phyloP scores from a whole-genome alignment of 2,888 invertebrate species.

The Heliconius cydno region DNA sequence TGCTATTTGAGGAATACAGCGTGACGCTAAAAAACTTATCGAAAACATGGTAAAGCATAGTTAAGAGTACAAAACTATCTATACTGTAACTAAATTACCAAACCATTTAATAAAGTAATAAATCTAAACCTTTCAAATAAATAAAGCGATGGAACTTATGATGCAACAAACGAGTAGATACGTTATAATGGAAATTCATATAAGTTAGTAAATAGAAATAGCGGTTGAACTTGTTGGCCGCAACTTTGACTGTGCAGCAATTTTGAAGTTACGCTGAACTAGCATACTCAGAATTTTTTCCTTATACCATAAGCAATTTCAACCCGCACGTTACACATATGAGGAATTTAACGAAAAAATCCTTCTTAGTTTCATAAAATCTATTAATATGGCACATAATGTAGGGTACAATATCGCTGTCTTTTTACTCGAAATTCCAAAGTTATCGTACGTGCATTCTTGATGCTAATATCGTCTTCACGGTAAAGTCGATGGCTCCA shows the following conservation, averaged over 20 bases:
- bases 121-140: not conserved
- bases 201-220: slow-evolving; percentile 21
- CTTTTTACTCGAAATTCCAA: slow-evolving; percentile 13
- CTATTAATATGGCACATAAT: slow-evolving; percentile 7
- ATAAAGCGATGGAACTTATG: not conserved
- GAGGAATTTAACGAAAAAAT: slow-evolving; percentile 17
- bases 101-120: too few species aligned
- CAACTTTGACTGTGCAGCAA: slow-evolving; percentile 18
- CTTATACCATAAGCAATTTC: slow-evolving; percentile 33
- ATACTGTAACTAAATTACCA: too few species aligned
- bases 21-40: not conserved
- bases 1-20: too few species aligned
- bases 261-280: slow-evolving; percentile 16
- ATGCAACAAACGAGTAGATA: slow-evolving; percentile 7
- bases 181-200: slow-evolving; percentile 17
- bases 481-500: slow-evolving; percentile 29
- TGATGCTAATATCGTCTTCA: slow-evolving; percentile 29
- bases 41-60: not conserved
- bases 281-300: slow-evolving; percentile 47
- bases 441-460: slow-evolving; percentile 10
- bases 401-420: not conserved
- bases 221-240: slow-evolving; percentile 13
- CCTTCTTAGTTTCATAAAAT: not conserved
- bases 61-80: not conserved
- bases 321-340: slow-evolving; percentile 1